Conservation (phyloP, 2,888 invertebrate genomes). For the Meghimatium bilineatum region DNA sequence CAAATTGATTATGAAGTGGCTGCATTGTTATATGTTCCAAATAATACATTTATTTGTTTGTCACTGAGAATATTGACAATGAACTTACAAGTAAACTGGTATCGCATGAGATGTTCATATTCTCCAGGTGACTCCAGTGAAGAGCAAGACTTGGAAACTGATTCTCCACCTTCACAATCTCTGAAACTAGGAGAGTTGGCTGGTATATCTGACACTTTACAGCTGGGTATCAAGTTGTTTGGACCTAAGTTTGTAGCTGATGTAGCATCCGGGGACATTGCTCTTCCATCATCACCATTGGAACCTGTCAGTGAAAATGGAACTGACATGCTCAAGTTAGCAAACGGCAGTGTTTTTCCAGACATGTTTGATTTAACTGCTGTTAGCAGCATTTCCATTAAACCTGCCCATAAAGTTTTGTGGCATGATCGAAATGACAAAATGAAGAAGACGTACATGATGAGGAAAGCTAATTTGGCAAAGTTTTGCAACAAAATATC, state of each 20-base stretch:
- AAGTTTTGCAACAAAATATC: neutral
- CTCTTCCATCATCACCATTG: constrained; percentile 21
- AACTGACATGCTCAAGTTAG: neutral
- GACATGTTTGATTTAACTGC: constrained; percentile 42
- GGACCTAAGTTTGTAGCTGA: constrained; percentile 40
- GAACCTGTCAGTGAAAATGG: constrained; percentile 17
- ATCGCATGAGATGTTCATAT: constrained; percentile 47
- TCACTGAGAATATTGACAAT: constrained; percentile 9
- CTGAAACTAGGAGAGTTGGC: constrained; percentile 27
- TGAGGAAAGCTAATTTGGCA: constrained; percentile 29
- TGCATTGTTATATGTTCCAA: neutral
- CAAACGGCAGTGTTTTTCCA: constrained; percentile 37
- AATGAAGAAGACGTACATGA: constrained; percentile 23
- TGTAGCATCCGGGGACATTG: constrained; percentile 30
- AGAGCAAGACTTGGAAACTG: neutral
- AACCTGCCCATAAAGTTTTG: constrained; percentile 33
- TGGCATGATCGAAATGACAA: constrained; percentile 41
- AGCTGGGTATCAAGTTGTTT: constrained; percentile 41
- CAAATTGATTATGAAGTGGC: neutral
- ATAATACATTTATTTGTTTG: neutral
- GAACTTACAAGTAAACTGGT: constrained; percentile 44
- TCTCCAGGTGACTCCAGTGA: constrained; percentile 39
- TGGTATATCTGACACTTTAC: constrained; percentile 42
- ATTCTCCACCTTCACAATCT: constrained; percentile 10
- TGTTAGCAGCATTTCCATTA: constrained; percentile 22